Conservation (phyloP, 1,140 invertebrate genomes). For the Tetragnatha versicolor region DNA sequence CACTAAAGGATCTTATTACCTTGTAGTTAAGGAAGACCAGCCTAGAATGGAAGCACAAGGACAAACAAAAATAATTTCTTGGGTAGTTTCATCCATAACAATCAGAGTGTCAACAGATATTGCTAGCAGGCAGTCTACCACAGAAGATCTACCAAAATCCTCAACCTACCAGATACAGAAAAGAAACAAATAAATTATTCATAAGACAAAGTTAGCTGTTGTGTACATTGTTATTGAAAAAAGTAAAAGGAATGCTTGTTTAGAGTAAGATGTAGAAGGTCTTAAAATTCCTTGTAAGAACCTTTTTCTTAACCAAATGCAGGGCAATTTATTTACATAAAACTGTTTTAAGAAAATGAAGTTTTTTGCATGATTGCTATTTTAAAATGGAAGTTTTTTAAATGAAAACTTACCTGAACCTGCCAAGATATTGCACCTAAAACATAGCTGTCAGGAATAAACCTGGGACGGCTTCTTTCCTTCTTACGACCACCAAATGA, state of each 20-base stretch:
- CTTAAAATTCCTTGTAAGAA: too few species aligned
- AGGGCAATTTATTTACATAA: too few species aligned
- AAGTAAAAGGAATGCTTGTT: too few species aligned
- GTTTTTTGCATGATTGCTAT: too few species aligned
- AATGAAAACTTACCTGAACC: conserved; percentile 68
- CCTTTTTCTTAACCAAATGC: too few species aligned
- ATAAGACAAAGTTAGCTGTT: too few species aligned
- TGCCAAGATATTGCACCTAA: conserved; percentile 81
- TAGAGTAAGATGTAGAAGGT: too few species aligned
- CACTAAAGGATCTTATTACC: too few species aligned
- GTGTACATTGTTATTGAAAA: too few species aligned
- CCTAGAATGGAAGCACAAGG: conserved; percentile 84
- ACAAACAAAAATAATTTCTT: conserved; percentile 85
- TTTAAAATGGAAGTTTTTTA: too few species aligned
- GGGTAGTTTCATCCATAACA: conserved; percentile 81
- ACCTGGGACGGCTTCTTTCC: conserved; percentile 71
- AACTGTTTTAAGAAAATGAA: too few species aligned
- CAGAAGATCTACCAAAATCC: conserved; percentile 70
- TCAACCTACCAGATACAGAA: conserved; percentile 59
- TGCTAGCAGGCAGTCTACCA: conserved; percentile 83
- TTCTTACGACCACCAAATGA: conserved; percentile 78
- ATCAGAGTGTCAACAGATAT: conserved; percentile 88
- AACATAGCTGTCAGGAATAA: conserved; percentile 72
- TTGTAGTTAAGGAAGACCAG: conserved; percentile 76
- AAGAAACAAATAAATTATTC: too few species aligned